Percentiles rank a stretch among this genome's conserved stretches.
These are phyloP conservation scores for Melanargia galathea DNA, from an alignment of 2,888 invertebrate genomes.

Conservation along the genomic window DNA sequence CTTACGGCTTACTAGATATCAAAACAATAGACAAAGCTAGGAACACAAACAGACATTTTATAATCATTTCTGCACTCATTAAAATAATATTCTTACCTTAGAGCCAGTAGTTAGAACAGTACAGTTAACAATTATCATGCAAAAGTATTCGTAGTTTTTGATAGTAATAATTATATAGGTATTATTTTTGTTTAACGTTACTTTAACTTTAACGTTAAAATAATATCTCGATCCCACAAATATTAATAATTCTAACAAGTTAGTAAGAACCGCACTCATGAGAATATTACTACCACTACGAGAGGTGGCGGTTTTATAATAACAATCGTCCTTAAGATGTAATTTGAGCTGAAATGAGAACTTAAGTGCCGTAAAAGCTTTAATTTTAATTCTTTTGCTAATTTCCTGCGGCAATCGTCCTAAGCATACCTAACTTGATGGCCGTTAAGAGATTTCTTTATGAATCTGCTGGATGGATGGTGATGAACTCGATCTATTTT, in stretches of 20 bases:
- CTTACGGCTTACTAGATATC: too few relatives aligned
- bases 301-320: slow-evolving; percentile 34
- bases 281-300: slow-evolving; percentile 30
- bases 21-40: neutral
- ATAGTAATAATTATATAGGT: too few relatives aligned
- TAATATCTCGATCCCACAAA: slow-evolving; percentile 10
- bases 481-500: slow-evolving; percentile 54
- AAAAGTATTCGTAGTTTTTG: too few relatives aligned
- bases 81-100: too few relatives aligned
- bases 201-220: too few relatives aligned
- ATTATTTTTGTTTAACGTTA: too few relatives aligned
- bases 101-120: too few relatives aligned
- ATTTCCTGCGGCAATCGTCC: slow-evolving; percentile 15
- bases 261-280: slow-evolving; percentile 27
- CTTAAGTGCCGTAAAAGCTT: slow-evolving; percentile 29
- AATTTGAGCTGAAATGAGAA: slow-evolving; percentile 37
- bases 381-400: slow-evolving; percentile 37
- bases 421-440: slow-evolving; percentile 20
- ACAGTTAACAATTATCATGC: too few relatives aligned
- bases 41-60: neutral
- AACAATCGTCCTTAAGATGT: slow-evolving; percentile 39
- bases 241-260: slow-evolving; percentile 33
- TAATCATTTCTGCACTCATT: too few relatives aligned
- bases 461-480: slow-evolving; percentile 35
- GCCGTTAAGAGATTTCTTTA: slow-evolving; percentile 26